Evolutionary conservation across 2,797 vertebrate genomes (phyloP).

Genomic region (Alouatta caraya): DNA sequence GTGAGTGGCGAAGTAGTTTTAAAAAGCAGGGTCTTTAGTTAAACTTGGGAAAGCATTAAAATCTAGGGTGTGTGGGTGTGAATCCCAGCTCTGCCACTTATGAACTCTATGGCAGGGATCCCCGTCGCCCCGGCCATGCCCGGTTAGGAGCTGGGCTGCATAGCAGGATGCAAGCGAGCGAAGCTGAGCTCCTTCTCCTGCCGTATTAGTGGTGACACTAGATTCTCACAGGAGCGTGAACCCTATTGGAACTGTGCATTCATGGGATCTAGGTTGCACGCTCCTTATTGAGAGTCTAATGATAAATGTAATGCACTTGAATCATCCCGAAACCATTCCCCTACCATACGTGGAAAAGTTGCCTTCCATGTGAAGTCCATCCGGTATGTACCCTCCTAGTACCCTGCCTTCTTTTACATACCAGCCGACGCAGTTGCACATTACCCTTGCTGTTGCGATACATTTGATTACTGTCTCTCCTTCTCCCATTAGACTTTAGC

Average conservation of each 20-base stretch:
- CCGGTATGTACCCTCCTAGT: neutral
- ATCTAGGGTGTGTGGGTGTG: neutral
- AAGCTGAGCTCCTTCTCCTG: neutral
- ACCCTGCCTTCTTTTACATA: neutral
- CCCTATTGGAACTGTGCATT: neutral
- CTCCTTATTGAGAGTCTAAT: neutral
- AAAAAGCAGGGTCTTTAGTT: neutral
- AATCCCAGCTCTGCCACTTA: neutral
- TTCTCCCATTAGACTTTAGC: neutral
- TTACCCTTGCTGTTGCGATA: accelerated
- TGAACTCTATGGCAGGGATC: neutral
- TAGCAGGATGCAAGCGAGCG: neutral
- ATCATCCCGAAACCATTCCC: neutral
- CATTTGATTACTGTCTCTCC: neutral
- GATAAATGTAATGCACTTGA: neutral
- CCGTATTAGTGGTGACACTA: neutral
- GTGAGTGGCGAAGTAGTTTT: neutral
- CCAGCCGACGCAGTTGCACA: accelerated
- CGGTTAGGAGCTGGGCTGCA: neutral
- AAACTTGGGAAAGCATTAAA: neutral
- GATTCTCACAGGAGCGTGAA: neutral
- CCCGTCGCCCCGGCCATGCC: neutral
- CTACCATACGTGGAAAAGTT: neutral
- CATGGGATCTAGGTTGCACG: neutral
- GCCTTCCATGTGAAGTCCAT: neutral